Conservation (phyloP, 64 coral and sea anemone species). For the Montipora sp. region DNA sequence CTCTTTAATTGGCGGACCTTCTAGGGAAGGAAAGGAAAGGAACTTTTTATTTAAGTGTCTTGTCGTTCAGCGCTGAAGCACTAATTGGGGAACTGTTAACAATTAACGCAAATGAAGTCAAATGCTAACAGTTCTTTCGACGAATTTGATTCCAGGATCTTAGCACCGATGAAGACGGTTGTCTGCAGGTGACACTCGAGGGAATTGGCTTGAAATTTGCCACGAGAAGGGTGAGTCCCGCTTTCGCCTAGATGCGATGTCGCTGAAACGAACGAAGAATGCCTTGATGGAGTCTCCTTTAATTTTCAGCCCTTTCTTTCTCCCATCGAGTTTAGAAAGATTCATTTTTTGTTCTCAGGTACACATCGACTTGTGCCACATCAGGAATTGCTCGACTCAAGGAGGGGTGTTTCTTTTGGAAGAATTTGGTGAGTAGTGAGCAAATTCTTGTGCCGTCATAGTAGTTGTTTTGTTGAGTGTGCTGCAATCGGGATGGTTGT, state of each 20-base stretch:
- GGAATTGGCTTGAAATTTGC: slow-evolving; percentile 89
- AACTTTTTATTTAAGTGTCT: too few species aligned
- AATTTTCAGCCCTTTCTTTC: too few species aligned
- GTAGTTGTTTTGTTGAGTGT: too few species aligned
- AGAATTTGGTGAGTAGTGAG: slow-evolving; percentile 79
- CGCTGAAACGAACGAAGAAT: neutral
- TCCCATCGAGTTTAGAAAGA: neutral
- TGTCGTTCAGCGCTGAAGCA: too few species aligned
- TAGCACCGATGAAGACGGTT: slow-evolving; percentile 59
- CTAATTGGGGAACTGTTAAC: too few species aligned
- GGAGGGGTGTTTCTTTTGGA: slow-evolving; percentile 95
- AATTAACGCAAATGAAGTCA: too few species aligned
- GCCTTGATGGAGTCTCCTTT: neutral
- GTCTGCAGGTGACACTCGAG: slow-evolving; percentile 84
- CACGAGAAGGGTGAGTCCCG: slow-evolving; percentile 69
- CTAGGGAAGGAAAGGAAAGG: too few species aligned
- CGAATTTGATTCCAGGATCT: slow-evolving; percentile 63
- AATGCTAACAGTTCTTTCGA: neutral
- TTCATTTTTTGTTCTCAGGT: slow-evolving; percentile 58
- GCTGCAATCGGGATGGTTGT: too few species aligned
- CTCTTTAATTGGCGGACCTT: too few species aligned
- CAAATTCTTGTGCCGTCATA: neutral
- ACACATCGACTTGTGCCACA: slow-evolving; percentile 92
- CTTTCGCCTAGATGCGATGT: neutral
- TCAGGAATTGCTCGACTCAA: slow-evolving; percentile 97